Evolutionary conservation across 2,797 vertebrate genomes (phyloP).

Genomic region (Galagoides demidoff): DNA sequence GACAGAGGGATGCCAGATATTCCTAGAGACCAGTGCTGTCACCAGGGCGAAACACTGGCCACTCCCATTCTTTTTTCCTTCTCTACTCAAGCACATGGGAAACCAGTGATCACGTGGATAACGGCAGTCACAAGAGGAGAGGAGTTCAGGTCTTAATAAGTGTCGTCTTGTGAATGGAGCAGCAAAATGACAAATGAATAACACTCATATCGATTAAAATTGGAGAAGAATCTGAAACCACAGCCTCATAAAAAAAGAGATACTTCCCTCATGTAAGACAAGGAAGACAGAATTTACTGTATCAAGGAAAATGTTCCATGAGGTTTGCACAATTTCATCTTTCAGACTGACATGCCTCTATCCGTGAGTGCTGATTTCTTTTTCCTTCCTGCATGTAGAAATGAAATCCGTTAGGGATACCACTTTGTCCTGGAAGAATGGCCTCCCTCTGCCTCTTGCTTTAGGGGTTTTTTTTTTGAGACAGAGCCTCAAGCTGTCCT

Average conservation of each 20-base stretch:
- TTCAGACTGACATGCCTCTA: neutral
- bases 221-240: conserved; percentile 1
- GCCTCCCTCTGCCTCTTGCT: neutral
- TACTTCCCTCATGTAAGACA: neutral
- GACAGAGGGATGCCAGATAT: neutral
- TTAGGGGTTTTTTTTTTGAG: too few relatives aligned
- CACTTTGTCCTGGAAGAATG: neutral
- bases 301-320: neutral
- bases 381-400: neutral
- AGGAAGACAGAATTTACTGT: neutral
- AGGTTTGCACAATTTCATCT: neutral
- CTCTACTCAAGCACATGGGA: neutral
- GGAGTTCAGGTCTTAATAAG: neutral
- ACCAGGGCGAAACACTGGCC: neutral
- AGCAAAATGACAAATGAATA: neutral
- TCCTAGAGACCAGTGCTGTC: neutral
- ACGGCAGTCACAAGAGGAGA: neutral
- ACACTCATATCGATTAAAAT: neutral
- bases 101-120: neutral
- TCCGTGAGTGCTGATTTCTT: neutral
- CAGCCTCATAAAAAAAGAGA: conserved; percentile 27
- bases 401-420: neutral
- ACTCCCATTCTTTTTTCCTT: neutral
- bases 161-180: neutral
- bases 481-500: too few relatives aligned